Evolutionary conservation across 2,113 vertebrate species (phyloP).

Genomic region (Micronycteris hirsuta): DNA sequence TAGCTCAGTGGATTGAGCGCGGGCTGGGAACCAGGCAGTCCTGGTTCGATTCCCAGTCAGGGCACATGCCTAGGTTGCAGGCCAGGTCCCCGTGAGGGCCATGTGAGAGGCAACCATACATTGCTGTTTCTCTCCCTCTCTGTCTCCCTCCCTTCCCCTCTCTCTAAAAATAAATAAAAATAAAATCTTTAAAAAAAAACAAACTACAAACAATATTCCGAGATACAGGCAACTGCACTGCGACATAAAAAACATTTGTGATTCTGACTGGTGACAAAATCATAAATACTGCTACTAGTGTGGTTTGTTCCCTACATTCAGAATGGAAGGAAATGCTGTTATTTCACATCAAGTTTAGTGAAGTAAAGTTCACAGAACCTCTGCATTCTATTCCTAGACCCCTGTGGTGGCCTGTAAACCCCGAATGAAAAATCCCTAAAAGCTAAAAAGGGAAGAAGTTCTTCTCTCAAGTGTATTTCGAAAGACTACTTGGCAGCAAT

Average conservation of each 20-base stretch:
- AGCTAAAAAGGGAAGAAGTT: not conserved
- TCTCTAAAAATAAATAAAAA: no score
- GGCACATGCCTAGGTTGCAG: no score
- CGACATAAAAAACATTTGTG: not conserved
- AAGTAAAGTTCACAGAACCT: slow-evolving; percentile 23
- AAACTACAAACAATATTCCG: not conserved
- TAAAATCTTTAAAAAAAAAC: no score
- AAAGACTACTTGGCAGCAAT: slow-evolving; percentile 54
- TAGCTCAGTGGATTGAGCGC: no score
- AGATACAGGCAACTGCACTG: not conserved
- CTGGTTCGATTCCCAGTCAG: no score
- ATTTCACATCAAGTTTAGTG: slow-evolving; percentile 10
- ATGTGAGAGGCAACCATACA: no score
- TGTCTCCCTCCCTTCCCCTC: no score
- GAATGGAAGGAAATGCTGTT: not conserved
- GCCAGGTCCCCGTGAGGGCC: no score
- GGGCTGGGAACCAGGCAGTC: no score
- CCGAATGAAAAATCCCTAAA: slow-evolving; percentile 8
- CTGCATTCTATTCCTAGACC: not conserved
- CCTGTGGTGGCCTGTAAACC: not conserved
- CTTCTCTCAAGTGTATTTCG: slow-evolving; percentile 17
- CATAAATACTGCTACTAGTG: not conserved
- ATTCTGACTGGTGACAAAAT: slow-evolving; percentile 11
- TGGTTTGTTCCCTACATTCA: not conserved
- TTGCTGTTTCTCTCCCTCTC: no score